phyloP scores from a whole-genome alignment of 2,888 invertebrate genomes.

The Eurytoma californica region DNA sequence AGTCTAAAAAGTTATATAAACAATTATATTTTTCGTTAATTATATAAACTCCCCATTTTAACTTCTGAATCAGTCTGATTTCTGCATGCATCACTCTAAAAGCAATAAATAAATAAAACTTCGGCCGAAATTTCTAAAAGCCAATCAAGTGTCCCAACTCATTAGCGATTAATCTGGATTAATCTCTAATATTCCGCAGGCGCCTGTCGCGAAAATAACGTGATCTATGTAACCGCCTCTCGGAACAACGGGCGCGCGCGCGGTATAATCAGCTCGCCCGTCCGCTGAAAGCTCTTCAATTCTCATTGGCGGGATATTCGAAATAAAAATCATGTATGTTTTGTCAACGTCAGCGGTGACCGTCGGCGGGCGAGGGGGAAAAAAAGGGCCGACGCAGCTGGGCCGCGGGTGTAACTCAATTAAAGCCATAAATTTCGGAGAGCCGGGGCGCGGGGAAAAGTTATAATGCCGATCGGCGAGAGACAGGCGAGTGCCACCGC shows the following conservation, averaged over 20 bases:
- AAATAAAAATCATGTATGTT: conserved; percentile 38
- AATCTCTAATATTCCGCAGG: conserved; percentile 1
- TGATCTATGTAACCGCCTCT: not conserved
- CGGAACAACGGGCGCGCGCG: too few relatives aligned
- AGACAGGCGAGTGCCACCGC: not conserved
- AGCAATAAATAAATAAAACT: too few relatives aligned
- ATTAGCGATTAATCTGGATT: not conserved
- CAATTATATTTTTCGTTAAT: too few relatives aligned
- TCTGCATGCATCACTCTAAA: too few relatives aligned
- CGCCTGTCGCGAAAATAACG: not conserved
- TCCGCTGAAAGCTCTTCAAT: conserved; percentile 19
- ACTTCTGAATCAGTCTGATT: too few relatives aligned
- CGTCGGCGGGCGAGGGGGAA: not conserved
- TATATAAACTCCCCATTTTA: too few relatives aligned
- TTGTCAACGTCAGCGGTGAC: conserved; percentile 19
- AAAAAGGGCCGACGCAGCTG: not conserved
- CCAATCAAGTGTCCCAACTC: too few relatives aligned
- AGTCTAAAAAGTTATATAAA: too few relatives aligned
- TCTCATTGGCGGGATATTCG: conserved; percentile 17
- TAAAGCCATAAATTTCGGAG: conserved; percentile 48
- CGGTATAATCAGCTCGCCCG: not conserved
- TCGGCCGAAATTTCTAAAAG: too few relatives aligned
- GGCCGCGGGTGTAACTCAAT: conserved; percentile 32
- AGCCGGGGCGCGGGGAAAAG: conserved; percentile 8
- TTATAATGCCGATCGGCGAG: conserved; percentile 34